Evolutionary conservation across 2,113 vertebrate genomes (phyloP), one percentile per base, ranked within the genome.

Genomic region (Galbula dea): DNA sequence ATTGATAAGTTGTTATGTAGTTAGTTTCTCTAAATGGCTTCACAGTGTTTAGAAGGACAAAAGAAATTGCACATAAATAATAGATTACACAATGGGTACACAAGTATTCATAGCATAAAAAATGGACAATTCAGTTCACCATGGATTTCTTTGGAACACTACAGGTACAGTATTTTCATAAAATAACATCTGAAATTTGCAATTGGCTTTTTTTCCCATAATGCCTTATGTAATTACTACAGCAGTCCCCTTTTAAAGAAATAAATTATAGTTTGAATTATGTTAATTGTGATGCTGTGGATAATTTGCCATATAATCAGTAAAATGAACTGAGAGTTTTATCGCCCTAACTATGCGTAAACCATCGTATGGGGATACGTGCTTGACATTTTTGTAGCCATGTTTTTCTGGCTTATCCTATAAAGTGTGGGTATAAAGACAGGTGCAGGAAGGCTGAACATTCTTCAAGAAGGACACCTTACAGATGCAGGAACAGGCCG

Each of bases 1-100:
- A 96, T 86, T 89, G 52, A 55, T 93, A 93, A 81, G 52, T 61
- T 86, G 79, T 93, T 55, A 41, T 57, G 78, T 88, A 83, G 63
- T 85, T 89, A 48, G 43, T 86, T 92, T 91, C 68, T 94, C 59
- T 94, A 88, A 96, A 88, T 73, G 85, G 55, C 43, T 94, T 85
- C 30, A 39, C 22, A 88, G 46, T 39, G 71, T 81, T 95, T 91
- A 92, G 41, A 80, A 83, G 72, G 75, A 94, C 76, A 88, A 94
- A 95, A 89, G 72, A 93, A 94, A 93, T 71, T 55, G 43, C 65
- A 83, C 72, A 78, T 91, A 89, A 96, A 92, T 95, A 92, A 92
- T 73, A 91, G 68, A 89, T 67, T 95, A 89, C 95, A 92, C 91
- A 95, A 88, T 77, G 62, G 68, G 4, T 81, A 55, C 2, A 12